Conservation (phyloP, 2,113 vertebrate genomes). For the Nothocercus nigrocapillus region DNA sequence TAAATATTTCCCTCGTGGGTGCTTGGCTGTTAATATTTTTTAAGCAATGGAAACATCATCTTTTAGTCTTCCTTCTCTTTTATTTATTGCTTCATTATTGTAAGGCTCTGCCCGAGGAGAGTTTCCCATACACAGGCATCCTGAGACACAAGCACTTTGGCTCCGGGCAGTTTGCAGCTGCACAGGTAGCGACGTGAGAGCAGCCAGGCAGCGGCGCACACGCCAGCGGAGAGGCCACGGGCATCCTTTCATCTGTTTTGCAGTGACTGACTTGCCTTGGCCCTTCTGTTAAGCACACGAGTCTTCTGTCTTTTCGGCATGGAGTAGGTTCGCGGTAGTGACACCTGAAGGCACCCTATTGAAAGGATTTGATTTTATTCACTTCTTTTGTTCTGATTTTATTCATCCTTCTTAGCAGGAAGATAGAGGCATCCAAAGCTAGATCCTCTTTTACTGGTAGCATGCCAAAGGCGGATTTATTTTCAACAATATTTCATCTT, state of each 20-base stretch:
- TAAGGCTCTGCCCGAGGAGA: not conserved
- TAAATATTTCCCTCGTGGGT: not conserved
- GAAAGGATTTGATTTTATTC: not conserved
- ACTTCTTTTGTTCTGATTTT: slow-evolving; percentile 8
- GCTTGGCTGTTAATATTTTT: not conserved
- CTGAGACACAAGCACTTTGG: not conserved
- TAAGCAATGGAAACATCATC: not conserved
- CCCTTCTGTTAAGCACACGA: not conserved
- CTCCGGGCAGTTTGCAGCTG: not conserved
- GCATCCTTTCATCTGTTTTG: not conserved
- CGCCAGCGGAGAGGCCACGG: not conserved
- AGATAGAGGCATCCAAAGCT: not conserved
- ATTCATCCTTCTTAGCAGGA: not conserved
- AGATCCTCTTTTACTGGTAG: slow-evolving; percentile 9
- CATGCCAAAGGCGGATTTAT: slow-evolving; percentile 55
- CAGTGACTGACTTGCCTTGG: not conserved
- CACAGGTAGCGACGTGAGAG: not conserved
- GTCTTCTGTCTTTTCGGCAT: not conserved
- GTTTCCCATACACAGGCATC: not conserved
- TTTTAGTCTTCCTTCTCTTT: not conserved
- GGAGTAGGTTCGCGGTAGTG: not conserved
- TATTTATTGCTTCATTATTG: not conserved
- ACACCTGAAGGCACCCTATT: not conserved
- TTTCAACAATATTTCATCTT: slow-evolving; percentile 55
- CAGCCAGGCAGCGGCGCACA: not conserved